Evolutionary conservation across 2,888 invertebrate species (phyloP).

Genomic region (Eretmocerus hayati): DNA sequence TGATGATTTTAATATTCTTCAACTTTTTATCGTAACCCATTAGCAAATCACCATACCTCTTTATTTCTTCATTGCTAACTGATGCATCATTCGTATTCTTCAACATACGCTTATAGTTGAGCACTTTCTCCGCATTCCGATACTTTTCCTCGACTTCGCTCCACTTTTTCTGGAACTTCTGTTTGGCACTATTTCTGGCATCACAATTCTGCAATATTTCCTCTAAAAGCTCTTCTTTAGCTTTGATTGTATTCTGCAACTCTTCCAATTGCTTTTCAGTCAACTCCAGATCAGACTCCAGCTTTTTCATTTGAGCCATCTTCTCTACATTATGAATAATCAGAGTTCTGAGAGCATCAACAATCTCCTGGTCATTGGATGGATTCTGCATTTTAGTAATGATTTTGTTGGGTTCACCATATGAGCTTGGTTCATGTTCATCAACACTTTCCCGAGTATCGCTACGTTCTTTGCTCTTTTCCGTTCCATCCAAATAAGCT

Average conservation of each 20-base stretch:
- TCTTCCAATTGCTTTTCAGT: conserved; percentile 66
- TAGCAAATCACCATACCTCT: conserved; percentile 46
- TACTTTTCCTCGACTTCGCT: conserved; percentile 56
- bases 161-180: conserved; percentile 59
- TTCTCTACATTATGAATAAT: conserved; percentile 41
- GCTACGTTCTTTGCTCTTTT: conserved; percentile 8
- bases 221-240: conserved; percentile 68
- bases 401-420: conserved; percentile 6
- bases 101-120: conserved; percentile 28
- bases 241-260: conserved; percentile 59
- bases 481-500: not conserved
- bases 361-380: conserved; percentile 49
- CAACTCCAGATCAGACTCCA: conserved; percentile 55
- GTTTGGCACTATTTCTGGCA: conserved; percentile 53
- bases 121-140: conserved; percentile 45
- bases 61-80: conserved; percentile 43
- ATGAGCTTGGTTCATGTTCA: too few species aligned
- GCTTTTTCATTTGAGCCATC: conserved; percentile 43
- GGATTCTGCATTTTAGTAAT: conserved; percentile 15
- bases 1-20: conserved; percentile 51
- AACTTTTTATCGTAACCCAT: conserved; percentile 50
- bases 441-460: conserved; percentile 5
- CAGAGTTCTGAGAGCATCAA: conserved; percentile 49
- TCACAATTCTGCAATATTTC: conserved; percentile 58
- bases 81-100: conserved; percentile 34